Evolutionary conservation across 2,113 vertebrate species (phyloP).

Genomic region (Oreochromis spilurus): DNA sequence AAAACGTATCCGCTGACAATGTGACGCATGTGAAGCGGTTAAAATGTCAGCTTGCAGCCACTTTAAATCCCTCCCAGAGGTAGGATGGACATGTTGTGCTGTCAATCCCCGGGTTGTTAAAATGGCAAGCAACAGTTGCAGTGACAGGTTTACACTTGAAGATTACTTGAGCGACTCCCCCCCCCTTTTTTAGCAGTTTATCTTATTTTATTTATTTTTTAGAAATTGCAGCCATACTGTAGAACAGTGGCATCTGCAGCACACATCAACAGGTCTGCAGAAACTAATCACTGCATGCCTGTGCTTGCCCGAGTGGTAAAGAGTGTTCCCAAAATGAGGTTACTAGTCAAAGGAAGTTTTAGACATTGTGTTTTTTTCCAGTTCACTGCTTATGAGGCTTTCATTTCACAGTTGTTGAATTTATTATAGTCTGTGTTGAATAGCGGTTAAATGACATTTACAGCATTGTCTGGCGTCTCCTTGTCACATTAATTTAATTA

Average conservation of each 20-base stretch:
- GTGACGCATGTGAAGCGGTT: constrained; percentile 33
- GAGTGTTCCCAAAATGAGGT: neutral
- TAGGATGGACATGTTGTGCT: constrained; percentile 4
- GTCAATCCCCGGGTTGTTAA: neutral
- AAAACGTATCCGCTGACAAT: constrained; percentile 30
- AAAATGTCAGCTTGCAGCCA: constrained; percentile 36
- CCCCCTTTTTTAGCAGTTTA: neutral
- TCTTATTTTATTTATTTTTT: neutral
- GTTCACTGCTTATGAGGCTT: constrained; percentile 15
- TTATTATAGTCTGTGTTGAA: constrained; percentile 26
- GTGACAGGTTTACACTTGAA: constrained; percentile 9
- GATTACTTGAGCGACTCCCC: neutral
- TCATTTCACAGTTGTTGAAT: constrained; percentile 46
- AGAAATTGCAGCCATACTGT: neutral
- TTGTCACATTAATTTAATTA: constrained; percentile 57
- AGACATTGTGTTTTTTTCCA: neutral
- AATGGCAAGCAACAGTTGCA: constrained; percentile 46
- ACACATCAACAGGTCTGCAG: constrained; percentile 55
- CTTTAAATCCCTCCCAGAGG: constrained; percentile 33
- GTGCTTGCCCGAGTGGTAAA: neutral
- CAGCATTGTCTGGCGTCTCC: constrained; percentile 32
- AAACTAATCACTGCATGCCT: neutral
- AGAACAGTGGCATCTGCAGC: neutral
- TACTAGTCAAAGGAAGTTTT: neutral
- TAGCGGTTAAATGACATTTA: constrained; percentile 48